A percentile compares a stretch with the other conserved stretches of the same genome.
Conservation (phyloP, 1,140 invertebrate genomes). For the Antheraea pernyi region DNA sequence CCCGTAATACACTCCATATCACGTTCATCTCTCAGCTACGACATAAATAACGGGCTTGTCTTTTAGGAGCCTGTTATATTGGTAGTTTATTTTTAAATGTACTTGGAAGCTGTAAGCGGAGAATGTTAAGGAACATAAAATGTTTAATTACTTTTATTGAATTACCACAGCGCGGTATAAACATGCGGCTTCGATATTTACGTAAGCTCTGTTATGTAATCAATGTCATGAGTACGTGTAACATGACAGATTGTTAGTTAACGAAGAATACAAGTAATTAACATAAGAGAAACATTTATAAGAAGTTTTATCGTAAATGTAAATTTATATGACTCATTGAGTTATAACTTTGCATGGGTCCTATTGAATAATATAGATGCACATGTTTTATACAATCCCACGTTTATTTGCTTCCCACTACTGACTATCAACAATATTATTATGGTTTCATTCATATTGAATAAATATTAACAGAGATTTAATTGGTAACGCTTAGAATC, state of each 20-base stretch:
- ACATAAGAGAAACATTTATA: no score
- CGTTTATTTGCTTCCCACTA: no score
- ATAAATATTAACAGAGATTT: not conserved
- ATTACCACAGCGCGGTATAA: constrained; percentile 1
- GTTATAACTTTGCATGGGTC: no score
- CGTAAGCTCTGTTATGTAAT: not conserved
- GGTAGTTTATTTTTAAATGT: constrained; percentile 17
- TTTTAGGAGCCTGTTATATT: constrained; percentile 14
- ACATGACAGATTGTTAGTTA: not conserved
- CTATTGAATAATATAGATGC: no score
- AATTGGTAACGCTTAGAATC: not conserved
- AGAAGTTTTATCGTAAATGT: no score
- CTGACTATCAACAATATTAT: no score
- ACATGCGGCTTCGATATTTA: not conserved
- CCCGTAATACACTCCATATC: constrained; percentile 23
- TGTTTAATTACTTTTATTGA: constrained; percentile 8
- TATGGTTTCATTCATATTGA: not conserved
- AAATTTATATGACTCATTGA: no score
- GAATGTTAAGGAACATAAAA: constrained; percentile 3
- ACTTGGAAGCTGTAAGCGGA: constrained; percentile 7
- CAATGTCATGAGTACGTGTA: not conserved
- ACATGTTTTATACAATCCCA: no score
- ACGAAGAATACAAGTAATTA: not conserved
- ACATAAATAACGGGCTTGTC: constrained; percentile 19
- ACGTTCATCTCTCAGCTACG: constrained; percentile 13